These are phyloP conservation scores for Phoxinus phoxinus DNA, from an alignment of 2,113 vertebrate genomes.

Conservation along the genomic window DNA sequence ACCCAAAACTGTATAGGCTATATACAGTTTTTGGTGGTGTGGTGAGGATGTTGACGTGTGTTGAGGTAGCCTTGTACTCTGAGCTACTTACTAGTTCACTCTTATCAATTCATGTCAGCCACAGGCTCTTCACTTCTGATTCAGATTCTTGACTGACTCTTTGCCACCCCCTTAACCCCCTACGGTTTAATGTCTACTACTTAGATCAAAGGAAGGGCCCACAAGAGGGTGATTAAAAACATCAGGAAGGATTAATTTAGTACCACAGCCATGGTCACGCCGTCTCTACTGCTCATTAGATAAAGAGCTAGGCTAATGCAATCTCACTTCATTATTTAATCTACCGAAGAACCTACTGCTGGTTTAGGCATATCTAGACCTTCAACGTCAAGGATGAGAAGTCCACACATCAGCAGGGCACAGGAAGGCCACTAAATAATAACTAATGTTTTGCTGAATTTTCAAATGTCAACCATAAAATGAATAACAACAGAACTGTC, in stretches of 20 bases:
- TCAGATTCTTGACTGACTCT: not conserved
- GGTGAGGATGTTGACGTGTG: too few relatives aligned
- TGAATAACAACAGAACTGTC: not conserved
- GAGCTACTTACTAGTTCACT: not conserved
- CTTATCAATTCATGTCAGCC: not conserved
- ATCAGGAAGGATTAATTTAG: constrained; percentile 68
- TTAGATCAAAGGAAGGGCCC: constrained; percentile 69
- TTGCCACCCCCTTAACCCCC: constrained; percentile 14
- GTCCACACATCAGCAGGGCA: not conserved
- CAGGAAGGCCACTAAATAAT: not conserved
- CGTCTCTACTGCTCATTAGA: constrained; percentile 16
- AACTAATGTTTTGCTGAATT: too few relatives aligned
- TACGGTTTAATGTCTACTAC: constrained; percentile 66
- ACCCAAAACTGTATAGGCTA: too few relatives aligned
- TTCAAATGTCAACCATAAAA: not conserved
- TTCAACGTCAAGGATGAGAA: not conserved
- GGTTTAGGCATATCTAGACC: constrained; percentile 42
- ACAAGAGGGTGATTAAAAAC: constrained; percentile 73
- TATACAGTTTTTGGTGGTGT: too few relatives aligned
- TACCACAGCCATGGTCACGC: constrained; percentile 58
- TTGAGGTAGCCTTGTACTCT: too few relatives aligned
- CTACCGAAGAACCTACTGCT: constrained; percentile 20
- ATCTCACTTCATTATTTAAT: constrained; percentile 61
- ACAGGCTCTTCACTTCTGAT: not conserved
- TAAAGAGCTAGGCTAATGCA: constrained; percentile 46